Base-by-base conservation (phyloP, 2,888 invertebrate genomes). In the Drosophila nr. perissopoda region DNA sequence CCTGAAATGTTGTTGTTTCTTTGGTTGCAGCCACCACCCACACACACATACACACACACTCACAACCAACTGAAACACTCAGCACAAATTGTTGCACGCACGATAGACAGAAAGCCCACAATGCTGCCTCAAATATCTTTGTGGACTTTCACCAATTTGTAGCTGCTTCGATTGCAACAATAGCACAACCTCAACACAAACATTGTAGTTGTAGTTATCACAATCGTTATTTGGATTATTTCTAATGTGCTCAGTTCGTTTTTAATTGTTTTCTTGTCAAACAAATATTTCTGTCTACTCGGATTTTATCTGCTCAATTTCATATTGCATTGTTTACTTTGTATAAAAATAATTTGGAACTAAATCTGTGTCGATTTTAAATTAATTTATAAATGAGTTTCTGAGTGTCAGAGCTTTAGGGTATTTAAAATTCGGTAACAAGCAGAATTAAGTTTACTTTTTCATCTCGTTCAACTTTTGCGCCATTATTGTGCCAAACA, bases 61-160 rank as follows among this genome's bases (percentile, higher is more conserved):
- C 61, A 68, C 59, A 11, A 56, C 34, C 29, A 54, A 65, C 38
- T 48, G 51, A 56, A 27, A 56, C 27, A 53, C 36, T 63, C 67
- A 46, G 68, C 65, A 38, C 70, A 84, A 83, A 86, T 86, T 74
- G 87, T 61, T 89, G 89, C 85, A 85, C 87, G 85, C 85, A 85
- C 74, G 72, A 16, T 21, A 46, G 25, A 46, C 46, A 25, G 25
- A 25, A 46, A 69, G 42, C 62, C 29, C 13, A 59, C 54, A 58
- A 61, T 61, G 46, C 34, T 40, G 51, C 65, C 34, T 59, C 74
- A 70, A 79, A 76, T 82, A 73, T 70, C 76, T 80, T 65, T 56
- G 70, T 42, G 57, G 72, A 89, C 85, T 86, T 86, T 86, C 85
- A 79, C 85, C 85, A 83, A 83, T 86, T 79, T 83, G 73, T 67